Base-by-base conservation (phyloP, 2,888 invertebrate species). In the Lepetodrilus schrolli region DNA sequence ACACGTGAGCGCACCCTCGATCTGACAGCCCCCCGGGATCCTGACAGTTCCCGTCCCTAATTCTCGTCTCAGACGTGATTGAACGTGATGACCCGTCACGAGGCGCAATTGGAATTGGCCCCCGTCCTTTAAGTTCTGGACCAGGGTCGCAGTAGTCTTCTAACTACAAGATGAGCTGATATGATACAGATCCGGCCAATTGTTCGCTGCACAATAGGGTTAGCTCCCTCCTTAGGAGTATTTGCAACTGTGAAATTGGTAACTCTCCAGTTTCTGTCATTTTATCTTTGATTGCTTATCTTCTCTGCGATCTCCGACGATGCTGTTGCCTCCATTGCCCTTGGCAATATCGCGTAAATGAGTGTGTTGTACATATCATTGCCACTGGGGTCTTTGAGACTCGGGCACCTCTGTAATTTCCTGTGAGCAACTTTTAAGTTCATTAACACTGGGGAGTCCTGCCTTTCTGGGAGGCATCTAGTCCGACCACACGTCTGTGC, bases 11-110 rank as follows among this genome's bases (percentile, higher is more conserved):
- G 26, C 17, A 30, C 30, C 58, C 58, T 34, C 26, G 58, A 26
- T 58, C 21, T 58, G 58, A 58, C 58, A 58, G 58, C 58, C 58
- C 58, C 58, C 26, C 30, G 58, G 58, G 58, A 58, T 17, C 30
- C 58, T 58, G n/a, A n/a, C 58, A 10, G 13, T 43, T 17, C 10
- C 17, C 30, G 21, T n/a, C 58, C 34, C 17, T 58, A 23, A n/a
- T 58, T 23, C 17, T 23, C 13, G 30, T 34, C 30, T 7, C n/a
- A 17, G 58, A 21, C 50, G 43, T 50, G 50, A 50, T 50, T 50
- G 50, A 23, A 21, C 8, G 30, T 58, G 58, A 58, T 58, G 58
- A 58, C n/a, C 58, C 58, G 30, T 30, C 30, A 34, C 58, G 13
- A 58, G 26, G 30, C 7, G 58, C 58, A 58, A 58, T 58, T 30